Percentiles rank a stretch among this genome's conserved stretches.
These are phyloP conservation scores for Lepidonotus clava DNA, from an alignment of 2,888 invertebrate species.

Conservation along the genomic window DNA sequence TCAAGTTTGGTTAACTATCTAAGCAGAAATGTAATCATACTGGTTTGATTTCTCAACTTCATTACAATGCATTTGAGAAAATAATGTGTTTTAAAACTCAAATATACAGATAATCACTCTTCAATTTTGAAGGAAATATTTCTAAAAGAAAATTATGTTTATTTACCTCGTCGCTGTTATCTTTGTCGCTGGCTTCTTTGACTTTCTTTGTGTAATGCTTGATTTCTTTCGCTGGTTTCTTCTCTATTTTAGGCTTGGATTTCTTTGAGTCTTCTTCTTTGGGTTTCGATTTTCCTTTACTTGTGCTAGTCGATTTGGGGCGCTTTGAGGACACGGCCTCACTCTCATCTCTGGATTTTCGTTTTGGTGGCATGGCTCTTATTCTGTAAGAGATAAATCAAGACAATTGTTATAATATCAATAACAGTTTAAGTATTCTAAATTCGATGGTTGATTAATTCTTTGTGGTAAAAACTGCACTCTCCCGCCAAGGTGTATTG, in stretches of 20 bases:
- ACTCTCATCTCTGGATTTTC: no score
- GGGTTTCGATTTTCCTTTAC: background rate
- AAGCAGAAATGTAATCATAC: background rate
- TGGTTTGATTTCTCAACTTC: background rate
- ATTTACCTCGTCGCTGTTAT: background rate
- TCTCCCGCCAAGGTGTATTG: no score
- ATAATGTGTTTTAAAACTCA: background rate
- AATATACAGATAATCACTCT: background rate
- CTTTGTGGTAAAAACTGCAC: no score
- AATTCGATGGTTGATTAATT: no score
- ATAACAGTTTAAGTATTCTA: no score
- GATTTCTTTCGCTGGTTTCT: background rate
- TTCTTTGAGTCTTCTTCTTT: background rate
- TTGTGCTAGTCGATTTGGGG: no score
- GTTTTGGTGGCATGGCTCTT: no score
- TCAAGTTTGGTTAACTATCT: background rate
- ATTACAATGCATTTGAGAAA: background rate
- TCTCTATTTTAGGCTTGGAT: background rate
- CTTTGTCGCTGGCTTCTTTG: background rate
- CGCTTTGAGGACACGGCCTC: no score
- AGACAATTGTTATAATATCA: no score
- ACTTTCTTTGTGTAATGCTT: conserved; percentile 24
- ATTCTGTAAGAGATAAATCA: no score
- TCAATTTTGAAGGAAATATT: background rate
- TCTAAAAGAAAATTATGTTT: background rate